Evolutionary conservation across 2,113 vertebrate species (phyloP).

Genomic region (Pelobates fuscus): DNA sequence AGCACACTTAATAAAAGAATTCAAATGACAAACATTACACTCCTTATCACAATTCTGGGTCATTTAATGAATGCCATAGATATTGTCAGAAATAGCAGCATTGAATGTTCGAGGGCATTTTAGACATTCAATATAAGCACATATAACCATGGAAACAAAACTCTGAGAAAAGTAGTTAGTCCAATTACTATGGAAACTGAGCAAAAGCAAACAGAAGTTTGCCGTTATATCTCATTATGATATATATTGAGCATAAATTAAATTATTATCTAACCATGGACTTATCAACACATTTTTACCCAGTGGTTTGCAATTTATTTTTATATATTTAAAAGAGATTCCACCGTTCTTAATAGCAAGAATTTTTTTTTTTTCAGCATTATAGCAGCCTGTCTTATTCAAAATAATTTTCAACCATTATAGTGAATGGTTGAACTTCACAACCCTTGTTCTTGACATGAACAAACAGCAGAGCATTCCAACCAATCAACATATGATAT

Average conservation of each 20-base stretch:
- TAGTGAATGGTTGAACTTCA: neutral
- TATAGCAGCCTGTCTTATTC: neutral
- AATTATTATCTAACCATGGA: neutral
- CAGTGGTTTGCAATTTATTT: neutral
- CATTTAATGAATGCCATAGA: conserved; percentile 32
- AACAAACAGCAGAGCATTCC: neutral
- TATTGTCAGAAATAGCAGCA: conserved; percentile 29
- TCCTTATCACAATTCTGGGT: conserved; percentile 37
- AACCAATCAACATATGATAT: neutral
- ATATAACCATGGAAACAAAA: conserved; percentile 51
- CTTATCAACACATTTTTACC: neutral
- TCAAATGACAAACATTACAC: conserved; percentile 24
- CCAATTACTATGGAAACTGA: conserved; percentile 41
- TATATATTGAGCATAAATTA: conserved; percentile 1
- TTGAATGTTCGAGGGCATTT: conserved; percentile 41
- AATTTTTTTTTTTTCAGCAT: neutral
- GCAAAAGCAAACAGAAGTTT: conserved; percentile 17
- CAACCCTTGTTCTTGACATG: neutral
- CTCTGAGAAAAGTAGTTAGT: conserved; percentile 36
- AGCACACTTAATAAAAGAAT: neutral
- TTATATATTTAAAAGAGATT: neutral
- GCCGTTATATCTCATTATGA: conserved; percentile 8
- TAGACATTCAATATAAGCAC: conserved; percentile 23
- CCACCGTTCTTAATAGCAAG: neutral
- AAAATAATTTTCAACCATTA: neutral